Evolutionary conservation across 2,797 vertebrate species (phyloP), one percentile per base, ranked within the genome.

Genomic region (Cichlasoma orientale): DNA sequence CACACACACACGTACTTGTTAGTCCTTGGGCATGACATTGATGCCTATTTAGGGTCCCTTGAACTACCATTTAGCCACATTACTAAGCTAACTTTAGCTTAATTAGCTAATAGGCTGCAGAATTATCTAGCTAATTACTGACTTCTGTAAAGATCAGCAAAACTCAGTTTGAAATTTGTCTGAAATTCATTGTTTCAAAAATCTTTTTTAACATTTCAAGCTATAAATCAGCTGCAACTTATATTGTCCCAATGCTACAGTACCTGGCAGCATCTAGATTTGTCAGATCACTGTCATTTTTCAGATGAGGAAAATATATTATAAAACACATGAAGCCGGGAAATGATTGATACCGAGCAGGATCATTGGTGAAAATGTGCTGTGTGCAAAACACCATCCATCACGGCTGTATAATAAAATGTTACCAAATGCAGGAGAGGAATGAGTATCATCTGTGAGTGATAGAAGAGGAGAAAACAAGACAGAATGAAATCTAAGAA

Each of bases 281-380:
- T 50, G 63, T 68, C 25, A 1, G 41, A 68, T 47, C 41, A 50
- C 25, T 23, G 1, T 50, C 41, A 50, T 68, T 68, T 68, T 68
- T 68, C 41, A 68, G 63, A 68, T 50, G 18, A 18, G 25, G 27
- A 50, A 36, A 70, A 68, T 68, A 11, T 68, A 3, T 68, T 50
- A 68, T 47, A 27, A 78, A 78, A 71, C 31, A 57, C 55, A 71
- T 53, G 52, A 50, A 71, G 21, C 75, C 53, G 56, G 18, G 50
- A 63, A 79, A 50, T 21, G 56, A 66, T 84, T 16, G 69, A 79
- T 69, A 38, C 19, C 58, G 66, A 78, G 47, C 74, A 72, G 16
- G 33, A 78, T 81, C 82, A 87, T 80, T 31, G 33, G 53, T 73
- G 55, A 78, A 82, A 84, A 89, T 85, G 56, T 58, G 79, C 54